phyloP scores from a whole-genome alignment of 2,113 vertebrate species.

The Smithornis capensis region DNA sequence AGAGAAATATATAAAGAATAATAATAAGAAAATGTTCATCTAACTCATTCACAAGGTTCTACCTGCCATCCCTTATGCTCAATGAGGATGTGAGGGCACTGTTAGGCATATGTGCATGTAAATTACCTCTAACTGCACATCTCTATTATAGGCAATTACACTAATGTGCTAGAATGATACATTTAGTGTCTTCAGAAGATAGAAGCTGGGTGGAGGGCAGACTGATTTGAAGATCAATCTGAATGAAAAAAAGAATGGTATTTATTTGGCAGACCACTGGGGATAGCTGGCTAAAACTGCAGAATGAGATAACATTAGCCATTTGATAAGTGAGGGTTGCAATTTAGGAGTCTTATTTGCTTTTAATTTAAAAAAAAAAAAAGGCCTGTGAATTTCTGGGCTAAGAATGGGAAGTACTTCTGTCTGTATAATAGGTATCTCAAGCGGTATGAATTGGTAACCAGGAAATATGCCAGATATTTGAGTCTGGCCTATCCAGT shows the following conservation, averaged over 20 bases:
- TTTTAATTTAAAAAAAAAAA: conserved; percentile 40
- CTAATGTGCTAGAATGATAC: conserved; percentile 67
- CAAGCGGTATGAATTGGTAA: background rate
- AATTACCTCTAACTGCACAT: conserved; percentile 68
- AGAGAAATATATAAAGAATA: conserved; percentile 21
- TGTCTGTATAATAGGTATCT: background rate
- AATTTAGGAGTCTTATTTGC: conserved; percentile 57
- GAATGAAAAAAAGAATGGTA: conserved; percentile 63
- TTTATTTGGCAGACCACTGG: conserved; percentile 62
- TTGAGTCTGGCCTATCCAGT: background rate
- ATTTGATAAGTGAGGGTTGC: conserved; percentile 54
- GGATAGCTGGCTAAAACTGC: conserved; percentile 59
- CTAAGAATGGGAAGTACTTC: background rate
- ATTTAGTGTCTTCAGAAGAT: conserved; percentile 66
- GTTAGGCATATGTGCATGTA: conserved; percentile 66
- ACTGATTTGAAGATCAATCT: conserved; percentile 68
- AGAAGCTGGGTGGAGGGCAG: conserved; percentile 65
- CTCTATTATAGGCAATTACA: conserved; percentile 69
- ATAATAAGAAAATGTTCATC: conserved; percentile 42
- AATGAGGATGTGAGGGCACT: conserved; percentile 60
- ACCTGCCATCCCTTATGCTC: conserved; percentile 62
- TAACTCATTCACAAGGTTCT: conserved; percentile 64
- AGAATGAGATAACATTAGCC: conserved; percentile 53
- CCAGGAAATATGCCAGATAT: background rate
- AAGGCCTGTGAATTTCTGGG: background rate